These are phyloP conservation scores for Menidia menidia DNA, from an alignment of 2,797 vertebrate genomes.

Conservation along the genomic window DNA sequence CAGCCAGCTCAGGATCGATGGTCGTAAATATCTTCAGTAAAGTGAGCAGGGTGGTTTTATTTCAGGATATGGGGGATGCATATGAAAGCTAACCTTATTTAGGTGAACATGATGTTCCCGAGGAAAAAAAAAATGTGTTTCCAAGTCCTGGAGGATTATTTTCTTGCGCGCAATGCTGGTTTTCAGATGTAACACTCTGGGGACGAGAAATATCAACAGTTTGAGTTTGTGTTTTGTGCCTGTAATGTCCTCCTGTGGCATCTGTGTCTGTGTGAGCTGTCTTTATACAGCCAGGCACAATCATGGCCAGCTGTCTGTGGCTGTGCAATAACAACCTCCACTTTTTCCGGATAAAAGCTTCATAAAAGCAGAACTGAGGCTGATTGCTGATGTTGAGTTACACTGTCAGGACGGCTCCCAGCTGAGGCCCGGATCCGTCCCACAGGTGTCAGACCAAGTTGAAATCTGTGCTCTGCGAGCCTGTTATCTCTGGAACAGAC, in stretches of 20 bases:
- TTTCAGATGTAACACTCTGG: neutral
- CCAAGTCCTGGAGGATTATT: neutral
- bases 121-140: slow-evolving; percentile 8
- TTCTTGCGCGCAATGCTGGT: neutral
- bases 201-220: neutral
- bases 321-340: neutral
- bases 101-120: slow-evolving; percentile 6
- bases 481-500: neutral
- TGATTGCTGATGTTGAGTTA: neutral
- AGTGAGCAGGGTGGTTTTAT: slow-evolving; percentile 39
- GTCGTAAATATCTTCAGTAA: slow-evolving; percentile 66
- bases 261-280: neutral
- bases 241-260: neutral
- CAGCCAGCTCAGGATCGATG: slow-evolving; percentile 56
- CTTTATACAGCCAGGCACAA: neutral
- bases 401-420: slow-evolving; percentile 1
- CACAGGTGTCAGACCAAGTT: neutral
- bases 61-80: slow-evolving; percentile 28
- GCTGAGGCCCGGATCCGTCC: neutral
- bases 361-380: slow-evolving; percentile 4
- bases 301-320: neutral
- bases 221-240: neutral
- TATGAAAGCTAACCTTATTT: slow-evolving; percentile 32
- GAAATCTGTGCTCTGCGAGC: neutral
- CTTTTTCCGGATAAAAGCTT: neutral